Conservation (phyloP, 1,140 invertebrate genomes). For the Zaprionus camerounensis region DNA sequence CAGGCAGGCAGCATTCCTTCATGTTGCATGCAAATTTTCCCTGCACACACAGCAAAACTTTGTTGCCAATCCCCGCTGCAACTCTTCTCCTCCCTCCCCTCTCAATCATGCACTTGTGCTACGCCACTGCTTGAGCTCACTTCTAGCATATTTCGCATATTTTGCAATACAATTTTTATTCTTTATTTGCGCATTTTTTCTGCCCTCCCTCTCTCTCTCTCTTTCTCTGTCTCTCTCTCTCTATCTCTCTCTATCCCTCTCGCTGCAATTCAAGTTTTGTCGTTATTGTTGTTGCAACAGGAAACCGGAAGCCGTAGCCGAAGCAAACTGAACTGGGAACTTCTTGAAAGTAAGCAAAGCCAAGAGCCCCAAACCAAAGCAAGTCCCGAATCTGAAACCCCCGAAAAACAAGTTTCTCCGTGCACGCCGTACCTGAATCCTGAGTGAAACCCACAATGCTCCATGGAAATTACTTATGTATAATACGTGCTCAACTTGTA, state of each 20-base stretch:
- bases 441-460: slow-evolving; percentile 23
- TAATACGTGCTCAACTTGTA: slow-evolving; percentile 17
- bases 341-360: slow-evolving; percentile 57
- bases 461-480: slow-evolving; percentile 67
- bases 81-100: neutral
- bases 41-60: slow-evolving; percentile 31
- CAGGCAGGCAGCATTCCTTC: slow-evolving; percentile 35
- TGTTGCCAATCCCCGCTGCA: slow-evolving; percentile 12
- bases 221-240: no score
- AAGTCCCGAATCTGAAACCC: slow-evolving; percentile 1
- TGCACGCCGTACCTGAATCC: slow-evolving; percentile 5
- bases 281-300: slow-evolving; percentile 26
- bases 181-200: slow-evolving; percentile 10
- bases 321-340: slow-evolving; percentile 62
- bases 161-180: slow-evolving; percentile 29
- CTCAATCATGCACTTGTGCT: neutral
- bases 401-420: neutral
- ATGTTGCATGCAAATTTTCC: slow-evolving; percentile 56
- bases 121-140: slow-evolving; percentile 5
- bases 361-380: neutral
- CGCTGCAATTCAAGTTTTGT: slow-evolving; percentile 52
- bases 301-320: slow-evolving; percentile 55
- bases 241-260: neutral
- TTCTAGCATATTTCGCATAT: slow-evolving; percentile 47
- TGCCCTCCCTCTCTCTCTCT: neutral